Percentiles rank a stretch among this genome's conserved stretches.
phyloP scores from a whole-genome alignment of 2,888 invertebrate species.

The Scaptomyza caliginosa region DNA sequence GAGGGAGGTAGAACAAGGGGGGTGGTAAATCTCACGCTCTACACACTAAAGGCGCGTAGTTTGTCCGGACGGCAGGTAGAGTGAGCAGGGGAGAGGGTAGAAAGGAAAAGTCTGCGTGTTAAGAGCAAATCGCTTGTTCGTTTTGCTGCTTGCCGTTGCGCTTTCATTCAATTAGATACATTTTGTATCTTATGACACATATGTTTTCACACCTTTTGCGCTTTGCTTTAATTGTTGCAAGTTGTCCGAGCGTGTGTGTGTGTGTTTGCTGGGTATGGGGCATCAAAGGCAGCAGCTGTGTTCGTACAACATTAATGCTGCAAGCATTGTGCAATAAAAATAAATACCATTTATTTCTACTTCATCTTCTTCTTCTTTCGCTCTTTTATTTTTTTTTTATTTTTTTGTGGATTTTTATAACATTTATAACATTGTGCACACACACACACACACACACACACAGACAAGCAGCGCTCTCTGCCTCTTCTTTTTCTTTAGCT shows the following conservation, averaged over 20 bases:
- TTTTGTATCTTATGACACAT: constrained; percentile 81
- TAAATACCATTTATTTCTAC: constrained; percentile 53
- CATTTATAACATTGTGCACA: constrained; percentile 70
- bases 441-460: too few relatives aligned
- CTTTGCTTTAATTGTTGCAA: constrained; percentile 47
- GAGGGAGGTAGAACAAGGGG: not conserved
- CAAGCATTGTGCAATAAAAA: constrained; percentile 72
- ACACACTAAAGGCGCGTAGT: constrained; percentile 40
- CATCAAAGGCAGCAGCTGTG: constrained; percentile 21
- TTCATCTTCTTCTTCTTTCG: not conserved
- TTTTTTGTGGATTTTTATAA: constrained; percentile 64
- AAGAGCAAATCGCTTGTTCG: constrained; percentile 66
- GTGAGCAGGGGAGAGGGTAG: not conserved
- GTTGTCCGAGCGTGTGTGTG: constrained; percentile 11
- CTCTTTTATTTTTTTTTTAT: too few relatives aligned
- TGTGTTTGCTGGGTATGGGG: not conserved
- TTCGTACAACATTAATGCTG: constrained; percentile 54
- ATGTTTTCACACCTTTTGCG: constrained; percentile 76
- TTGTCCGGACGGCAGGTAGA: constrained; percentile 11
- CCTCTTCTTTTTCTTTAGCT: constrained; percentile 3
- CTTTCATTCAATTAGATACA: constrained; percentile 79
- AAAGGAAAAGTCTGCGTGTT: constrained; percentile 55
- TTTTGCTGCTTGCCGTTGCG: constrained; percentile 5
- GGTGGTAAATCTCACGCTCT: constrained; percentile 63
- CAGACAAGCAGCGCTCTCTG: constrained; percentile 44